Base-by-base conservation (phyloP, 2,888 invertebrate species). In the Malthinus flaveolus region DNA sequence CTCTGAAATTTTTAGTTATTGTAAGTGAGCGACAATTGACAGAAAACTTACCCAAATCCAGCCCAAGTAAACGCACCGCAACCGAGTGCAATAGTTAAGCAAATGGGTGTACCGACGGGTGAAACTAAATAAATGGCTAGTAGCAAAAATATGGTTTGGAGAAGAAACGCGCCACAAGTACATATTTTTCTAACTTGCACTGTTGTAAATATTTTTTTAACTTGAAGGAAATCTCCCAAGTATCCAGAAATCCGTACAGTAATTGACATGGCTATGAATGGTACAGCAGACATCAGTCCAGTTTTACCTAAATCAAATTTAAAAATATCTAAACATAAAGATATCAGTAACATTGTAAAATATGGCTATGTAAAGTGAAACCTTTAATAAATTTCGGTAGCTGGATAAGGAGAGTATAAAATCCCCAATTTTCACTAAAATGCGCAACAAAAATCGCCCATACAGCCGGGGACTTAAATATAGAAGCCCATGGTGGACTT, bases 41-140 rank as follows among this genome's bases (percentile, higher is more conserved):
- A 23, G 5, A 23, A 5, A 23, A 5, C 12, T 5, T 49, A 91
- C 91, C 90, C 88, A 74, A 93, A 93, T 36, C 95, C 95, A 5
- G 93, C 88, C 94, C 95, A 95, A 1, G 95, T 93, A 75, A 95
- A 93, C 0, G 95, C 93, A 1, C 95, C 95, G 1, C 95, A 80
- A 0, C 95, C 95, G 0, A 95, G 93, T 1, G 95, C 93, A 48
- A 94, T 83, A 0, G 93, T 91, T 32, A 96, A 84, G 74, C 87
- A 94, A 9, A 87, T 81, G n/a, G 94, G 83, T 37, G 90, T 88
- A 37, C 85, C 85, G 0, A 83, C 80, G n/a, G 90, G 84, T 1
- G 87, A 82, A 32, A 85, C 75, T 2, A 90, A 81, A 71, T 89
- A 91, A 1, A 92, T 91, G 0, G 94, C 91, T 0, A 86, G 81